A percentile compares a stretch with the other conserved stretches of the same genome.
These are phyloP conservation scores for Suricata suricatta DNA, from an alignment of 2,113 vertebrate genomes.

Conservation along the genomic window DNA sequence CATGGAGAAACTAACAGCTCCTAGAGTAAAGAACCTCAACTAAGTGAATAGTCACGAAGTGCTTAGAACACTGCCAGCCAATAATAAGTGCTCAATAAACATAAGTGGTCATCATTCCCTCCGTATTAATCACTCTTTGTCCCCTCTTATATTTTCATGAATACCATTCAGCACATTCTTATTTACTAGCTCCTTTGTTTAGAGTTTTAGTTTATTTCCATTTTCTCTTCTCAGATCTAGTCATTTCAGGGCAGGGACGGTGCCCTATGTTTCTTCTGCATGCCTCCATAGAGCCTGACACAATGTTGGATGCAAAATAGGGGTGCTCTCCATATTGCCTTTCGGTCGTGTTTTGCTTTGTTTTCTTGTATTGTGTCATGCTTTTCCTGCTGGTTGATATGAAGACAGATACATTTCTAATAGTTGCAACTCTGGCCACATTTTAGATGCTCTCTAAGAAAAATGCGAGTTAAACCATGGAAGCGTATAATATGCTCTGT, in stretches of 20 bases:
- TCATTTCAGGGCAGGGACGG: not conserved
- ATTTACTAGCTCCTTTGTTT: not conserved
- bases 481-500: not conserved
- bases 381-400: not conserved
- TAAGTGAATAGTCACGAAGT: not conserved
- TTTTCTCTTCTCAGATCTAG: not conserved
- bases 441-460: not conserved
- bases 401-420: not conserved
- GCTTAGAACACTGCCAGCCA: not conserved
- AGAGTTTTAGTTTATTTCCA: not conserved
- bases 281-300: not conserved
- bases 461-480: not conserved
- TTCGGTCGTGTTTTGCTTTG: not conserved
- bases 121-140: not conserved
- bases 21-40: not conserved
- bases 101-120: not conserved
- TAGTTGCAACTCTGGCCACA: not conserved
- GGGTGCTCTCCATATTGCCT: not conserved
- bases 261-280: not conserved
- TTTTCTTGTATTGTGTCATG: not conserved
- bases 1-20: not conserved
- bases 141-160: not conserved
- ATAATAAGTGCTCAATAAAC: not conserved
- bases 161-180: not conserved
- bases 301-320: not conserved